Evolutionary conservation across 1,140 invertebrate species (phyloP).

Genomic region (Ips nitidus): DNA sequence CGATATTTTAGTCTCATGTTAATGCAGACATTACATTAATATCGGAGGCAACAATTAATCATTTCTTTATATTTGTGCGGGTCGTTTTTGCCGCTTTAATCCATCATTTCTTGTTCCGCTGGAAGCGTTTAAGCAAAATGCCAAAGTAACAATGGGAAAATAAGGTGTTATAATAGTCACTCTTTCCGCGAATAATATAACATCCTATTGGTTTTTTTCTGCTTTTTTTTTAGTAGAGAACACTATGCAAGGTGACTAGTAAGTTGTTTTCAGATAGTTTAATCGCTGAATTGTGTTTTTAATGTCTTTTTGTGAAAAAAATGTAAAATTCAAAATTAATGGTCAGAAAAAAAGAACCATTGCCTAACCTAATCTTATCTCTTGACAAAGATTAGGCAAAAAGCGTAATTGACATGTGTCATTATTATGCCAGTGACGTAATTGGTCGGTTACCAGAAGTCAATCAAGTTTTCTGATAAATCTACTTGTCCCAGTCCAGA

Average conservation of each 20-base stretch:
- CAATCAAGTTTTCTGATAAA: too few relatives aligned
- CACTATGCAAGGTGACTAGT: neutral
- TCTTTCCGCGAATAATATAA: too few relatives aligned
- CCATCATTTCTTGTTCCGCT: neutral
- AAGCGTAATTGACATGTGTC: too few relatives aligned
- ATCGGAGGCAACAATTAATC: constrained; percentile 4
- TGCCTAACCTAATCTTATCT: too few relatives aligned
- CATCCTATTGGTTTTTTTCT: too few relatives aligned
- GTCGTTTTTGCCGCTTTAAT: neutral
- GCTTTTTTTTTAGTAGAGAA: too few relatives aligned
- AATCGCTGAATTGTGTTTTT: neutral
- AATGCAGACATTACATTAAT: constrained; percentile 12
- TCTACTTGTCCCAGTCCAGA: too few relatives aligned
- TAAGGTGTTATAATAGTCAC: neutral
- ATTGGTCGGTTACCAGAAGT: too few relatives aligned
- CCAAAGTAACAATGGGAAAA: neutral
- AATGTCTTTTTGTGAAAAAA: neutral
- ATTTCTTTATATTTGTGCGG: constrained; percentile 2
- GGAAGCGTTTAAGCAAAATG: neutral
- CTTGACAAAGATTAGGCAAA: too few relatives aligned
- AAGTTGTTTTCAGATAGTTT: neutral
- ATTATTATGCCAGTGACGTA: too few relatives aligned
- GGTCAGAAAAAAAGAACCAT: too few relatives aligned
- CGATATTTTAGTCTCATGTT: neutral
- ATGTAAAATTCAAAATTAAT: too few relatives aligned